Evolutionary conservation across 2,888 invertebrate genomes (phyloP).

Genomic region (Chrysolina oricalcia): DNA sequence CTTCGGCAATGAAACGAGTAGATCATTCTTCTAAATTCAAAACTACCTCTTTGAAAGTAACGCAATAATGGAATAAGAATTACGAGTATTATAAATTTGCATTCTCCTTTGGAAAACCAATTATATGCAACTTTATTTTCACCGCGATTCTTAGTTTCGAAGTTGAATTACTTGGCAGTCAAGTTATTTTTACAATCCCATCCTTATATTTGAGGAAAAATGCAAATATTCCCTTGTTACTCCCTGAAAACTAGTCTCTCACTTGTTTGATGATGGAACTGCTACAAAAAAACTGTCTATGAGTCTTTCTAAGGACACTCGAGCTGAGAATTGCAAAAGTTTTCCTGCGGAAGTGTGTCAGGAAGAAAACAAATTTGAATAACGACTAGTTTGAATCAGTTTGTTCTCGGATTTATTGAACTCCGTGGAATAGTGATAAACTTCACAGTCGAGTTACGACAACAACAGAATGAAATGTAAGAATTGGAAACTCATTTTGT

Average conservation of each 20-base stretch:
- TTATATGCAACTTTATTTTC: neutral
- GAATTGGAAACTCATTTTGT: neutral
- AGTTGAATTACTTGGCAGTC: slow-evolving; percentile 3
- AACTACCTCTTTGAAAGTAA: neutral
- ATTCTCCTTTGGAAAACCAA: neutral
- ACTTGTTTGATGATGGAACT: neutral
- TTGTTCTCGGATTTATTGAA: slow-evolving; percentile 16
- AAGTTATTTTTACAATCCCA: slow-evolving; percentile 6
- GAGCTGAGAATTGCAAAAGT: slow-evolving; percentile 10
- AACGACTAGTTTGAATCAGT: slow-evolving; percentile 19
- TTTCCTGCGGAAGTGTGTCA: slow-evolving; percentile 8
- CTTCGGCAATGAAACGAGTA: neutral
- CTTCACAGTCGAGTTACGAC: neutral
- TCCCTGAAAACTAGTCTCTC: neutral
- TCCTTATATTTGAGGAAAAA: neutral
- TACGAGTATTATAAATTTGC: neutral
- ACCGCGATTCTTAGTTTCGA: too few relatives aligned
- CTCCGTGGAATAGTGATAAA: slow-evolving; percentile 9
- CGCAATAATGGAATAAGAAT: neutral
- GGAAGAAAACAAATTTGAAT: slow-evolving; percentile 26
- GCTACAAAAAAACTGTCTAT: neutral
- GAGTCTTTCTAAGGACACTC: neutral
- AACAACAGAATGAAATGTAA: neutral
- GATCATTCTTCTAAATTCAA: neutral
- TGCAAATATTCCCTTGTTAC: neutral